Evolutionary conservation across 2,888 invertebrate species (phyloP), one percentile per base, ranked within the genome.

Genomic region (Rhingia rostrata): DNA sequence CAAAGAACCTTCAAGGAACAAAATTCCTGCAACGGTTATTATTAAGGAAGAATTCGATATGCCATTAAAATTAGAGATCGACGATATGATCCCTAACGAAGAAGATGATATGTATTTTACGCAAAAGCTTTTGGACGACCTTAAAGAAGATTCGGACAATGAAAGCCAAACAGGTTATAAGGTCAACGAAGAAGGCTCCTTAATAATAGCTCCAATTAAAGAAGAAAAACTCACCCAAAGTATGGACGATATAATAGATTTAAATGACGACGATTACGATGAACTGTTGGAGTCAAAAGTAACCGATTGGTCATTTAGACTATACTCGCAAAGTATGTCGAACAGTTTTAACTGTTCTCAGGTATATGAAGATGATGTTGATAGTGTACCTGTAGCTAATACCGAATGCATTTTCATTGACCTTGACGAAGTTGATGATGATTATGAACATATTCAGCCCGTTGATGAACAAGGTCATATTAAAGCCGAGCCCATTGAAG

Each of bases 61-160:
- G 22, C 47, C 30, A 9, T 0, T 7, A 53, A 30, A 53, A 2
- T 33, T 30, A 35, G 45, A 39, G 4, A 4, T 45, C 7, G 66
- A 66, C 9, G 64, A 75, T 33, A 22, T 70, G 1, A 70, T 72
- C 47, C 87, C 47, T 0, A 58, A 88, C 7, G 87, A 87, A 10
- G 85, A 83, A 22, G 90, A 90, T 12, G 87, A 88, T 0, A 69
- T 89, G 4, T 87, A 88, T 12, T 86, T 89, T 70, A 89, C 91
- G 0, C 91, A 90, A 74, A 87, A 87, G 22, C 47, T 81, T 2
- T 66, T 63, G 4, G 88, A 88, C 4, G 90, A 90, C 9, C 89
- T 90, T 67, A 89, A 89, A 51, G 89, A 88, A 0, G 87, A 88
- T 56, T 61, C 86, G 12, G 64, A 63, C 0, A 7, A 58, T 22